A percentile compares a stretch with the other conserved stretches of the same genome.
Conservation (phyloP, 2,888 invertebrate species). For the Volucella inanis region DNA sequence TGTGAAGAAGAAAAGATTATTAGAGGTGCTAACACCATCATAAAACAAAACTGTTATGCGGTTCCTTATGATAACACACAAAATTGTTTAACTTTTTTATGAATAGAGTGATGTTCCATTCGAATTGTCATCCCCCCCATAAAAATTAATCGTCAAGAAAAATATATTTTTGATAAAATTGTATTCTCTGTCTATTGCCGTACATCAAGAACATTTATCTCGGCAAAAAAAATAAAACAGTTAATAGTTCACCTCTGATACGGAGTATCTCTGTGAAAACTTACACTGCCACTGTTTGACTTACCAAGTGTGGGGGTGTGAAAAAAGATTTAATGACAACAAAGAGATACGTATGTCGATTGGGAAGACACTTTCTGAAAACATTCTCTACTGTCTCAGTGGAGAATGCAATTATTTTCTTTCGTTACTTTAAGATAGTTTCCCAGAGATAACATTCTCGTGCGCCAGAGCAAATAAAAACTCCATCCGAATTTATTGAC, state of each 20-base stretch:
- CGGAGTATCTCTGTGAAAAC: constrained; percentile 1
- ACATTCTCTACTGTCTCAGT: background rate
- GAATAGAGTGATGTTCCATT: too few species aligned
- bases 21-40: too few species aligned
- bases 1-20: too few species aligned
- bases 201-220: constrained; percentile 14
- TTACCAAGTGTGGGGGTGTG: constrained; percentile 1
- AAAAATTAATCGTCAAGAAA: too few species aligned
- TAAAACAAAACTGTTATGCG: too few species aligned
- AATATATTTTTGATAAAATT: constrained; percentile 10
- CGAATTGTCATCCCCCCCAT: too few species aligned
- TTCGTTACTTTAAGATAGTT: constrained; percentile 27
- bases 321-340: constrained; percentile 32
- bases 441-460: constrained; percentile 10
- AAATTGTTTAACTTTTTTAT: too few species aligned
- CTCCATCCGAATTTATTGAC: constrained; percentile 53
- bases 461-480: constrained; percentile 42
- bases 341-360: background rate
- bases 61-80: too few species aligned
- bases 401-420: background rate
- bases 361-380: background rate
- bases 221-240: constrained; percentile 7
- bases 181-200: background rate
- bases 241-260: constrained; percentile 13
- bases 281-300: constrained; percentile 9